phyloP scores from a whole-genome alignment of 2,113 vertebrate species.

The Burhinus oedicnemus region DNA sequence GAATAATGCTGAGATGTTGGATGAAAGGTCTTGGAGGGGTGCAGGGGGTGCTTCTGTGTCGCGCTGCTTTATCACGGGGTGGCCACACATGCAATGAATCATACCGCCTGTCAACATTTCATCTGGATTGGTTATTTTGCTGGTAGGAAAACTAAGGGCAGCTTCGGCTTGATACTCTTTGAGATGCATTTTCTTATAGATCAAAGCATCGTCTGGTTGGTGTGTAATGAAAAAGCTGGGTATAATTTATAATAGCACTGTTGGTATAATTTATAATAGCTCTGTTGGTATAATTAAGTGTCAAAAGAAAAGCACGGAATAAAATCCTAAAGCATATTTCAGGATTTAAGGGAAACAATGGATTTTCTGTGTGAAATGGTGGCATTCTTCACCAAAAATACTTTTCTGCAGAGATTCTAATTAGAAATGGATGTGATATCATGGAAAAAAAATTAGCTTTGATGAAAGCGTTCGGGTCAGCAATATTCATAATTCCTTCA shows the following conservation, averaged over 20 bases:
- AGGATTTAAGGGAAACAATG: background rate
- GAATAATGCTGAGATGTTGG: background rate
- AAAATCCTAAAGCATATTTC: background rate
- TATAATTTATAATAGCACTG: background rate
- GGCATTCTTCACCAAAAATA: background rate
- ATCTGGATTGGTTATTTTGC: background rate
- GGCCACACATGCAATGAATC: accelerated
- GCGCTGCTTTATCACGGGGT: accelerated
- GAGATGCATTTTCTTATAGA: background rate
- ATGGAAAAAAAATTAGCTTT: background rate
- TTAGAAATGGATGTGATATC: background rate
- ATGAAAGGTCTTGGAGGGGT: background rate
- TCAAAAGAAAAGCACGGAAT: background rate
- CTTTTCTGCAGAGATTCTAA: background rate
- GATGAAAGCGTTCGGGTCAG: background rate
- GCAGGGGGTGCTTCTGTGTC: background rate
- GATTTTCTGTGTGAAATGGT: background rate
- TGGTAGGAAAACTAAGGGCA: background rate
- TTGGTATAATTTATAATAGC: background rate
- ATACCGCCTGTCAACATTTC: background rate
- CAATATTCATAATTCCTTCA: background rate
- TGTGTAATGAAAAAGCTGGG: background rate
- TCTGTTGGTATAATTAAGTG: background rate
- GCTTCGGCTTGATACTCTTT: background rate
- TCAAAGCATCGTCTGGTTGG: background rate